Conservation (phyloP, 2,888 invertebrate genomes). For the Apamea anceps region DNA sequence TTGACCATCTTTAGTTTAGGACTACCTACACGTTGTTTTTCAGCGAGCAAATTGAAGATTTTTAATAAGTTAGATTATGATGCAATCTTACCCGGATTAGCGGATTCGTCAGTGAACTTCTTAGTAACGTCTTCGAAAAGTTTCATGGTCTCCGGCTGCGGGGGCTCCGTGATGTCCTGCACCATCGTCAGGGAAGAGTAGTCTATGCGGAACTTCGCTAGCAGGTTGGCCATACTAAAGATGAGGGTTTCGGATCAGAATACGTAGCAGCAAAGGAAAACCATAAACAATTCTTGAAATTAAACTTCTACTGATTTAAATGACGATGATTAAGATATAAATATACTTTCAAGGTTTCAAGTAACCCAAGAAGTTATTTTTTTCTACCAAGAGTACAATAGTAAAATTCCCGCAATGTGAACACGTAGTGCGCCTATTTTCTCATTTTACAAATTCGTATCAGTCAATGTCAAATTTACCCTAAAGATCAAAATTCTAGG, state of each 20-base stretch:
- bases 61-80: not conserved
- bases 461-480: not conserved
- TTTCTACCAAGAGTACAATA: not conserved
- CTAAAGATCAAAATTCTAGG: not conserved
- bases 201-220: constrained; percentile 98
- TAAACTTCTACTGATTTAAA: not conserved
- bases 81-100: constrained; percentile 74
- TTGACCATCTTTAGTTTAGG: not conserved
- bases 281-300: not conserved
- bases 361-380: not conserved
- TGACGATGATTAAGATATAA: too few relatives aligned
- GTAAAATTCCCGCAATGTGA: not conserved
- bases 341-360: not conserved
- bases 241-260: constrained; percentile 21
- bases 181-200: constrained; percentile 98
- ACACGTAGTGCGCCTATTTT: not conserved
- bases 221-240: constrained; percentile 96
- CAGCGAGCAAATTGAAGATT: not conserved
- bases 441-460: not conserved
- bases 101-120: constrained; percentile 90
- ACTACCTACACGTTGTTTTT: not conserved
- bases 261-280: constrained; percentile 33
- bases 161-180: constrained; percentile 96
- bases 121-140: constrained; percentile 93
- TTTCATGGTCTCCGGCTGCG: constrained; percentile 93